Base-by-base conservation (phyloP, 2,113 vertebrate genomes). In the Brevimyrus niger region DNA sequence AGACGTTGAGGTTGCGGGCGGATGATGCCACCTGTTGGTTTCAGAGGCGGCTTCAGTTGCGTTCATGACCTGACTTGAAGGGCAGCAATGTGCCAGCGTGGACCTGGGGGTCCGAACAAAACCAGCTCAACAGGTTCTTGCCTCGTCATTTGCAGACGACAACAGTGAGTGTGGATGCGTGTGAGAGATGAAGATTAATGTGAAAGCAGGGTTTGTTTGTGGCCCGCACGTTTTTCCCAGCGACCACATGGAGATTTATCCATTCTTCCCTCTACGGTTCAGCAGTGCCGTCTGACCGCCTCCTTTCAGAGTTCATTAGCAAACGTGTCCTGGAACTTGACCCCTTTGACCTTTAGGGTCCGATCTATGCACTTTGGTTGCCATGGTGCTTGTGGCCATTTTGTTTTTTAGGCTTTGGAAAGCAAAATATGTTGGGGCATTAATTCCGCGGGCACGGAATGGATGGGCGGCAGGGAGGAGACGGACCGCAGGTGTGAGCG, bases 131-230 rank as follows among this genome's bases (percentile, higher is more conserved):
- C 82, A n/a, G 42, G 44, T 47, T 47, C 82, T 42, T 13, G 42
- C 38, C 82, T 23, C 35, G 85, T 31, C n/a, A 3, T 19, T 48
- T 27, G 58, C n/a, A 65, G 58, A 65, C 23, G 58, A n/a, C 2
- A 23, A 3, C 19, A 2, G 58, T 27, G 23, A 65, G 8, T 5
- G 73, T 38, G 73, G 35, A 7, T 21, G 35, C 3, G 38, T 44
- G 76, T 7, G 76, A 44, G 38, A 21, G 76, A 44, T 44, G 35
- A 42, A 19, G 35, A 17, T 19, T 6, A 7, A 19, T 42, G 35
- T 19, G 17, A 80, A 80, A 80, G 4, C 13, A 19, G 73, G 92
- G 46, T 88, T 84, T 89, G 88, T 89, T 61, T 48, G 82, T 31
- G 5, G 13, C 4, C 42, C 35, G n/a, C 65, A 15, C 4, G 5